Conservation (phyloP, 1,140 invertebrate species). For the Diachasma alloeum region DNA sequence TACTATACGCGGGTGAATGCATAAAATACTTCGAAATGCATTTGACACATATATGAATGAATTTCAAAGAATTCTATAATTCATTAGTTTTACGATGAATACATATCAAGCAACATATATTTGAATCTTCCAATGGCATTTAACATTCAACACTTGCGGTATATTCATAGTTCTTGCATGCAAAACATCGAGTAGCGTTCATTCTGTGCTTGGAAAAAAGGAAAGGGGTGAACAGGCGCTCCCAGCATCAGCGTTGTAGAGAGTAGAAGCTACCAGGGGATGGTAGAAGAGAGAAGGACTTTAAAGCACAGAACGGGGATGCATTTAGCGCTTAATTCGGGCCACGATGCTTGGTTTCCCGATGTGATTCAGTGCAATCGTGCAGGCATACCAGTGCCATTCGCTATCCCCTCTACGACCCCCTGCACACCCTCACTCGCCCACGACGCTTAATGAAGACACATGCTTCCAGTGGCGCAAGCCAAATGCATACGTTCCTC, state of each 20-base stretch:
- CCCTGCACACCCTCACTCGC: slow-evolving; percentile 37
- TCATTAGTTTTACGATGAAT: neutral
- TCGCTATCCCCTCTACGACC: neutral
- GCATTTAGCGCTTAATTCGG: slow-evolving; percentile 58
- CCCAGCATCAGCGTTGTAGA: neutral
- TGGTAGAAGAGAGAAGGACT: neutral
- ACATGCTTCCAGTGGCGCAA: slow-evolving; percentile 51
- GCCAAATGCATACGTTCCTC: slow-evolving; percentile 54
- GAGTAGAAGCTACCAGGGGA: neutral
- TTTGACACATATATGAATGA: neutral
- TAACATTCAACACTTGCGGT: slow-evolving; percentile 50
- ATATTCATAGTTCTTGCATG: slow-evolving; percentile 50
- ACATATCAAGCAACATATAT: neutral
- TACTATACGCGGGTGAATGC: no score
- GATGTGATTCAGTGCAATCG: slow-evolving; percentile 53
- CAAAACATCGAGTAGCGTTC: slow-evolving; percentile 42
- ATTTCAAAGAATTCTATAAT: neutral
- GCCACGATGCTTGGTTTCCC: slow-evolving; percentile 50
- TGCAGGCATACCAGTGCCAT: slow-evolving; percentile 14
- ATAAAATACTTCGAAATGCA: neutral
- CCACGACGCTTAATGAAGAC: slow-evolving; percentile 52
- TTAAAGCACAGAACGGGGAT: slow-evolving; percentile 33
- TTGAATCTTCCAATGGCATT: slow-evolving; percentile 26
- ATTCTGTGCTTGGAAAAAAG: slow-evolving; percentile 25
- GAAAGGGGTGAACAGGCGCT: slow-evolving; percentile 13